A percentile compares a stretch with the other conserved stretches of the same genome.
Evolutionary conservation across 2,797 vertebrate genomes (phyloP).

Genomic region (Atherinosoma microstoma): DNA sequence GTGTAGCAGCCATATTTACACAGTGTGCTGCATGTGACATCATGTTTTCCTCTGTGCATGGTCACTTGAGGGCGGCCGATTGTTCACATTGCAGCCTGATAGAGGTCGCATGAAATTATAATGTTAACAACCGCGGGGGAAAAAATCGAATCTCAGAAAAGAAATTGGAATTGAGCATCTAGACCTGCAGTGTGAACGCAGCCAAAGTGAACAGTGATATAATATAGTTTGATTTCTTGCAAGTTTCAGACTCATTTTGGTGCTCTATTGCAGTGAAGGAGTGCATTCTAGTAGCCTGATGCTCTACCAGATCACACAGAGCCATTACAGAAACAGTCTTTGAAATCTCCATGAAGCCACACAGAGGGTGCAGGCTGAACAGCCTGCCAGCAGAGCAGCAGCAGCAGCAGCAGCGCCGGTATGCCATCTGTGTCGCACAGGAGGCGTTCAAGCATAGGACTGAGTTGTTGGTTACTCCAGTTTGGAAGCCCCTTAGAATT

Average conservation of each 20-base stretch:
- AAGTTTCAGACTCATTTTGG: not conserved
- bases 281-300: not conserved
- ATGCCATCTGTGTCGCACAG: conserved; percentile 21
- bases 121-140: no score
- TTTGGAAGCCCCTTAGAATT: conserved; percentile 1
- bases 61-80: no score
- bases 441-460: conserved; percentile 16
- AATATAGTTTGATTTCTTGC: no score
- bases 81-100: no score
- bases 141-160: no score
- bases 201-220: no score
- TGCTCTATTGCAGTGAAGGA: not conserved
- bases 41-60: no score
- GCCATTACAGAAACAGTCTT: not conserved
- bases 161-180: no score
- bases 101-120: no score
- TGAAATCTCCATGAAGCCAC: not conserved
- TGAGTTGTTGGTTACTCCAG: conserved; percentile 13
- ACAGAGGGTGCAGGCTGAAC: not conserved
- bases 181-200: no score
- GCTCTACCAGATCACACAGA: not conserved
- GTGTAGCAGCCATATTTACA: no score
- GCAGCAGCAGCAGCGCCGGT: conserved; percentile 4
- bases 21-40: no score
- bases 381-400: not conserved